Evolutionary conservation across 2,797 vertebrate genomes (phyloP), one percentile per base, ranked within the genome.

Genomic region (Poecile montanus): DNA sequence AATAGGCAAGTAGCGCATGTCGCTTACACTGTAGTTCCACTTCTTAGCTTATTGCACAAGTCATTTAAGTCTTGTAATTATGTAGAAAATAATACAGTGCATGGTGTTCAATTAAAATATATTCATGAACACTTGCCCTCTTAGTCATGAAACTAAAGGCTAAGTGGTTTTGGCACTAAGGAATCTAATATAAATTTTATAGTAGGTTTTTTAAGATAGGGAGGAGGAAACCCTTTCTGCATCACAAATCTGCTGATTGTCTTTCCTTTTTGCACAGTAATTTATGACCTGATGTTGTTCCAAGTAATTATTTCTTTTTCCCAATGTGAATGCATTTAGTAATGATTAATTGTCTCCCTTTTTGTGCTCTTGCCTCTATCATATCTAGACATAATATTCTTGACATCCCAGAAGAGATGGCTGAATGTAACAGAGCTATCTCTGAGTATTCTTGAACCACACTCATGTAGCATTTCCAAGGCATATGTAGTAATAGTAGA

Each of bases 111-210:
- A 14, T 90, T 71, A 20, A 48, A 82, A 74, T 38, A n/a, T 79
- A 90, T 79, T 90, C 90, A 88, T 96, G 85, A 91, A 56, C 20
- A 32, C 27, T 91, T 81, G 19, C 63, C 50, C 44, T 91, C 57
- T 89, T 90, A 82, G 76, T 88, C 51, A 47, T 76, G 76, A 79
- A 94, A 76, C 66, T 29, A 79, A 66, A 84, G 66, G 34, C 73
- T 85, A 68, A 91, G 68, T 86, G 85, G 73, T 68, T 90, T 84
- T 89, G 81, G 38, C 50, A 30, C 27, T 58, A 32, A 70, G 83
- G 40, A 79, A 75, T 89, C 68, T 88, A 51, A 70, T 60, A 71
- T 22, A 53, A 26, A 58, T 75, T 73, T 89, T 68, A 45, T 47
- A 58, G 54, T n/a, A 62, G 47, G 18, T 71, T 87, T 58, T 80